phyloP scores from a whole-genome alignment of 2,888 invertebrate genomes.

The Anagyrus pseudococci region DNA sequence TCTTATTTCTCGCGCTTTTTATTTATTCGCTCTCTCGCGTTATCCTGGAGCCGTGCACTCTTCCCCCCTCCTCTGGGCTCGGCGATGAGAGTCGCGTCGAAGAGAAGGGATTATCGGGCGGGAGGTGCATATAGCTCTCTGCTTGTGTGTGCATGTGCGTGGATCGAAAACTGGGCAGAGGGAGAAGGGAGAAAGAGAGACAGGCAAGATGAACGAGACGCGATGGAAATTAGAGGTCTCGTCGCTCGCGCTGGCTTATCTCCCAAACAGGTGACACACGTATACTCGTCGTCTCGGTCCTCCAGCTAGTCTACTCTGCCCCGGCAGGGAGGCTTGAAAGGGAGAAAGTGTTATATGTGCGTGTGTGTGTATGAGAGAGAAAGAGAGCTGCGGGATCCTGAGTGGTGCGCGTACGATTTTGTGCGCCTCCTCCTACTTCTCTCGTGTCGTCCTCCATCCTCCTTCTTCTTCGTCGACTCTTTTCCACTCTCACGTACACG shows the following conservation, averaged over 20 bases:
- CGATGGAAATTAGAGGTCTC: conserved; percentile 42
- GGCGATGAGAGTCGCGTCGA: too few relatives aligned
- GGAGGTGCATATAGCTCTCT: neutral
- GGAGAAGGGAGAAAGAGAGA: conserved; percentile 2
- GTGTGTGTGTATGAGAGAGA: conserved; percentile 15
- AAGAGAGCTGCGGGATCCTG: conserved; percentile 22
- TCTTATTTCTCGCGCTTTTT: conserved; percentile 23
- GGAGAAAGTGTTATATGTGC: too few relatives aligned
- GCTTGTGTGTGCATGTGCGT: too few relatives aligned
- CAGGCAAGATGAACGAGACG: conserved; percentile 28
- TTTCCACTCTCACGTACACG: conserved; percentile 24
- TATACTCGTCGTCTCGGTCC: conserved; percentile 18
- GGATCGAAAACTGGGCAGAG: neutral
- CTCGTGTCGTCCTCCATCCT: too few relatives aligned
- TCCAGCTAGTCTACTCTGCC: too few relatives aligned
- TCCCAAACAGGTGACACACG: conserved; percentile 41
- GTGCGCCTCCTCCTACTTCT: conserved; percentile 36
- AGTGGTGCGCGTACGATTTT: conserved; percentile 31
- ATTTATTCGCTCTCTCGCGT: conserved; percentile 18
- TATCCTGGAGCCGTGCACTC: conserved; percentile 10
- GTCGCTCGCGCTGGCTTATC: conserved; percentile 37
- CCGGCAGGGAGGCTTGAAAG: neutral
- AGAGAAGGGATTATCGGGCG: conserved; percentile 26
- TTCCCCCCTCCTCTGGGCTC: conserved; percentile 21
- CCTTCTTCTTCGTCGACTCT: conserved; percentile 8